Conservation (phyloP, 2,797 vertebrate genomes). For the Pseudochaenichthys georgianus region DNA sequence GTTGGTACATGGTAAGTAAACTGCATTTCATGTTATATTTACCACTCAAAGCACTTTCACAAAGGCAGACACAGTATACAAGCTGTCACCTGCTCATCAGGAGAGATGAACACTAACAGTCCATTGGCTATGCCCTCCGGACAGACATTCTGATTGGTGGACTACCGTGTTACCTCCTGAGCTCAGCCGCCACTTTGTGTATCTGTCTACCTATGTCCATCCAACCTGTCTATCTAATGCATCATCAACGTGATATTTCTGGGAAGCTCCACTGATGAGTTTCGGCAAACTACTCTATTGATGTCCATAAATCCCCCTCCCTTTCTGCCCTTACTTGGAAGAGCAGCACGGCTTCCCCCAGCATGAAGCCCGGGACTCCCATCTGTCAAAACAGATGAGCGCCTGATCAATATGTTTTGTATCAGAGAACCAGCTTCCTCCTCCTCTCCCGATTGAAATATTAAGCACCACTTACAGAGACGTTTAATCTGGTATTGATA, state of each 20-base stretch:
- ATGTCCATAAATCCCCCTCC: constrained; percentile 67
- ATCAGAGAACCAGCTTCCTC: constrained; percentile 55
- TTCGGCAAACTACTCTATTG: constrained; percentile 72
- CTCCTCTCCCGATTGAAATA: constrained; percentile 52
- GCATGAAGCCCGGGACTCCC: constrained; percentile 44
- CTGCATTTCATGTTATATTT: too few relatives aligned
- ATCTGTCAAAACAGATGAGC: constrained; percentile 63
- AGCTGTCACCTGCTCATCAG: too few relatives aligned
- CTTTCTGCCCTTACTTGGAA: constrained; percentile 31
- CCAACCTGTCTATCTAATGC: constrained; percentile 50
- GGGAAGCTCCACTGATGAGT: constrained; percentile 71
- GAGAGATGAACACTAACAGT: too few relatives aligned
- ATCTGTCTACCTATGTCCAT: neutral
- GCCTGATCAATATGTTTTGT: constrained; percentile 70
- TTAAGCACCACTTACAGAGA: constrained; percentile 57
- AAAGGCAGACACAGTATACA: too few relatives aligned
- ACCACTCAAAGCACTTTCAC: too few relatives aligned
- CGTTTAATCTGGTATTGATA: constrained; percentile 67
- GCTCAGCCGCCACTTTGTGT: too few relatives aligned
- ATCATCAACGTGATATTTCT: constrained; percentile 60
- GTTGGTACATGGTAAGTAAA: too few relatives aligned
- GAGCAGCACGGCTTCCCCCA: constrained; percentile 49
- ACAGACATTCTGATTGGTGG: too few relatives aligned
- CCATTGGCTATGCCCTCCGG: too few relatives aligned
- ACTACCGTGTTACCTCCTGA: too few relatives aligned